phyloP scores from a whole-genome alignment of 2,113 vertebrate genomes.

The Enhydra lutris region DNA sequence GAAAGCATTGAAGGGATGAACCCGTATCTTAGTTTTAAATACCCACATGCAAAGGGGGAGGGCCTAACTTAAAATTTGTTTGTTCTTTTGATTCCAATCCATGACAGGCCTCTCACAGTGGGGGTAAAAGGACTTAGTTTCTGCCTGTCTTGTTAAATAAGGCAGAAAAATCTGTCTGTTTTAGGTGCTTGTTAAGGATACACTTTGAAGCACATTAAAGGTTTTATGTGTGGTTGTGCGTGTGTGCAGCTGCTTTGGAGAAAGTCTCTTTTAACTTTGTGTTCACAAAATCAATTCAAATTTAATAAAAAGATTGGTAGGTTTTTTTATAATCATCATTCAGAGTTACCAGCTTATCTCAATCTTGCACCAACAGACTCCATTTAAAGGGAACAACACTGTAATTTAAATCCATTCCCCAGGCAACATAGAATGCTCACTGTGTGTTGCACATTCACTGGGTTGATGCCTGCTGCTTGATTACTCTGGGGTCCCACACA shows the following conservation, averaged over 20 bases:
- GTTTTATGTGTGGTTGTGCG: not conserved
- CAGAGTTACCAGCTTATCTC: conserved; percentile 38
- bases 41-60: not conserved
- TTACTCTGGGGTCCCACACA: not conserved
- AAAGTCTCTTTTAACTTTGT: not conserved
- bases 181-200: not conserved
- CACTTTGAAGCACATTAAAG: not conserved
- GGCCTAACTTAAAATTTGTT: not conserved
- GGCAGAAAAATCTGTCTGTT: conserved; percentile 3
- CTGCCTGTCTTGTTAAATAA: not conserved
- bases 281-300: conserved; percentile 48
- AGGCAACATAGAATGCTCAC: not conserved
- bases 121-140: not conserved
- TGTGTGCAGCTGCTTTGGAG: not conserved
- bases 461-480: not conserved
- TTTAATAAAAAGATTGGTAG: conserved; percentile 73
- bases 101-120: not conserved
- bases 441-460: not conserved
- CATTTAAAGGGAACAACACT: conserved; percentile 35
- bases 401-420: conserved; percentile 54
- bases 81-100: conserved; percentile 37
- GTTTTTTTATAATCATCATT: conserved; percentile 53
- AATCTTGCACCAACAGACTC: conserved; percentile 33
- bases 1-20: conserved; percentile 39
- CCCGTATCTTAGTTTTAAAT: conserved; percentile 52